Conservation (phyloP, 2,888 invertebrate species). For the Phalera bucephala region DNA sequence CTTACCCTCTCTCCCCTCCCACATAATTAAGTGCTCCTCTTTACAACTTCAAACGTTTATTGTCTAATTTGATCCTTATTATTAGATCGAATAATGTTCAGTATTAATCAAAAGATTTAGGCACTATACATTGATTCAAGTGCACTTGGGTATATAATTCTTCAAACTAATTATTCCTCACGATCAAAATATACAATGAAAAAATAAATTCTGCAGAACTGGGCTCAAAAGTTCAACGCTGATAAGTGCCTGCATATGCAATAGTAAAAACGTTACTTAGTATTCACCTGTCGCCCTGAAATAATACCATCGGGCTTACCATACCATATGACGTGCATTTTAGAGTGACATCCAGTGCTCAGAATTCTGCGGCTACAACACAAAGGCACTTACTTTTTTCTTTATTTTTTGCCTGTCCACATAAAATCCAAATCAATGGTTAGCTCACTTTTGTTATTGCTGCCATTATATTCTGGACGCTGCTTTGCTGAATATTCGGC, state of each 20-base stretch:
- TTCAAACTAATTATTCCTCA: no score
- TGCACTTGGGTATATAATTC: no score
- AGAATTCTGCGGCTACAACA: conserved; percentile 66
- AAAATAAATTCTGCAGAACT: no score
- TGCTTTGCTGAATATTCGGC: conserved; percentile 45
- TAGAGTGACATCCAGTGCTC: conserved; percentile 58
- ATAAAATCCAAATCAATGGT: conserved; percentile 80
- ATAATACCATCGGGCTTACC: conserved; percentile 61
- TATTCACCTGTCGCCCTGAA: conserved; percentile 68
- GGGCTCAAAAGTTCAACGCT: conserved; percentile 28
- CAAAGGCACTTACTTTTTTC: conserved; percentile 71
- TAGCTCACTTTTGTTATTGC: conserved; percentile 77
- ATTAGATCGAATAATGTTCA: no score
- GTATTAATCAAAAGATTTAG: no score
- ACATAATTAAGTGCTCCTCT: no score
- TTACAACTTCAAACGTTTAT: no score
- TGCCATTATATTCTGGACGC: conserved; percentile 64
- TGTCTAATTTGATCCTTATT: no score
- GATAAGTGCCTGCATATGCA: conserved; percentile 39
- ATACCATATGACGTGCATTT: conserved; percentile 52
- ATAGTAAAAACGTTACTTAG: conserved; percentile 64
- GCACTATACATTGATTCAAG: no score
- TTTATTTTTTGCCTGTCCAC: conserved; percentile 39
- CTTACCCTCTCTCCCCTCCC: no score
- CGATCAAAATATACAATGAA: no score